Percentiles rank a stretch among this genome's conserved stretches.
Evolutionary conservation across 2,113 vertebrate species (phyloP).

Genomic region (Synchiropus splendidus): DNA sequence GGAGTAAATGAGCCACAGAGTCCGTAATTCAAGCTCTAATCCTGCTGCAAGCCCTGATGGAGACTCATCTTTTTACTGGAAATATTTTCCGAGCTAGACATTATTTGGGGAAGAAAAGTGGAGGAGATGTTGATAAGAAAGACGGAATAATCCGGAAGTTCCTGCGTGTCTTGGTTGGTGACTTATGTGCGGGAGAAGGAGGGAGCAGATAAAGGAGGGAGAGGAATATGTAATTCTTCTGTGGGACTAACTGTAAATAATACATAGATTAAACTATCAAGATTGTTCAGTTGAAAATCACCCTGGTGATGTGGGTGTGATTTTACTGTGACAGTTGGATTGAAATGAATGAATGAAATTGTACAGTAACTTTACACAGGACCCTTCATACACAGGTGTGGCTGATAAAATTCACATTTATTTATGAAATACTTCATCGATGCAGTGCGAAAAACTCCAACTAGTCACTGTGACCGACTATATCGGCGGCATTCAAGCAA

Average conservation of each 20-base stretch:
- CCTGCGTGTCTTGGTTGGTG: conserved; percentile 50
- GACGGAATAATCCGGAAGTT: conserved; percentile 41
- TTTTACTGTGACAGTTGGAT: neutral
- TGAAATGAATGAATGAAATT: too few species aligned
- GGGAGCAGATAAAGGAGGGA: neutral
- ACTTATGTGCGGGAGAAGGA: neutral
- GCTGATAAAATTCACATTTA: too few species aligned
- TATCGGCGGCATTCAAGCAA: too few species aligned
- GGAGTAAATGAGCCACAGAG: conserved; percentile 60
- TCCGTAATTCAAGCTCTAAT: conserved; percentile 62
- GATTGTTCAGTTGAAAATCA: neutral
- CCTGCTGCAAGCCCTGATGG: conserved; percentile 40
- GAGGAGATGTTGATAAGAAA: conserved; percentile 53
- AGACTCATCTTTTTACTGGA: conserved; percentile 50
- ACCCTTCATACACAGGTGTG: too few species aligned
- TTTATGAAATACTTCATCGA: too few species aligned
- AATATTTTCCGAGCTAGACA: conserved; percentile 57
- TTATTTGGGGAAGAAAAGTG: conserved; percentile 33
- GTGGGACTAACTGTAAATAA: too few species aligned
- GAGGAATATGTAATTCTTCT: too few species aligned
- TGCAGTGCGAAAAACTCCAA: too few species aligned
- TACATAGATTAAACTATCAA: neutral
- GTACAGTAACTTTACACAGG: too few species aligned
- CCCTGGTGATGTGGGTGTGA: neutral
- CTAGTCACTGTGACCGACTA: too few species aligned